A percentile compares a stretch with the other conserved stretches of the same genome.
phyloP scores from a whole-genome alignment of 2,888 invertebrate species.

The Amiota communis region DNA sequence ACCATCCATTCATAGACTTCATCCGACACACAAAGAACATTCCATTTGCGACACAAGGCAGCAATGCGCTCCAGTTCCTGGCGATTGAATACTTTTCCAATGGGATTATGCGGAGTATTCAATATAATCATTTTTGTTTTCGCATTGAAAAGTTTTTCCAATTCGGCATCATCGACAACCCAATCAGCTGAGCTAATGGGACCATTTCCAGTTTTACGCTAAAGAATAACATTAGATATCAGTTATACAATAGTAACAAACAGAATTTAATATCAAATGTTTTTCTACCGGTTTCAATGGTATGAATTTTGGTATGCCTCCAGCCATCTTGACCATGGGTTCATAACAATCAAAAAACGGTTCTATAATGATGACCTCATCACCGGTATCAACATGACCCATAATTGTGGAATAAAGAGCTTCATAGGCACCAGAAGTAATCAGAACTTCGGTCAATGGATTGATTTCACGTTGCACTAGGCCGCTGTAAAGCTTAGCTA shows the following conservation, averaged over 20 bases:
- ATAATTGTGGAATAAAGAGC: constrained; percentile 90
- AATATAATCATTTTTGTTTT: constrained; percentile 95
- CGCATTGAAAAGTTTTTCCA: constrained; percentile 84
- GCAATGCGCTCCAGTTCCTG: constrained; percentile 86
- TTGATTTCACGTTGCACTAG: constrained; percentile 85
- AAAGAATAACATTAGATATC: not conserved
- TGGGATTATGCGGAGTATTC: constrained; percentile 98
- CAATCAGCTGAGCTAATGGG: constrained; percentile 84
- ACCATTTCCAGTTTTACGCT: constrained; percentile 66
- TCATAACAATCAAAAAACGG: constrained; percentile 99
- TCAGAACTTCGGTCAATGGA: constrained; percentile 87
- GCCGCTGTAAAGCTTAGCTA: constrained; percentile 89
- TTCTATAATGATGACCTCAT: constrained; percentile 97
- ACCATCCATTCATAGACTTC: constrained; percentile 99
- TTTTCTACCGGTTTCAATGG: constrained; percentile 84
- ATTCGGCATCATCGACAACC: constrained; percentile 87
- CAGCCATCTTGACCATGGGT: constrained; percentile 92
- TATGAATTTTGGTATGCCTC: constrained; percentile 90
- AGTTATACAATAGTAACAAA: not conserved
- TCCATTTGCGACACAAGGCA: constrained; percentile 90
- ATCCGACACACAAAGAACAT: constrained; percentile 93
- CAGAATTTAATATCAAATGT: not conserved
- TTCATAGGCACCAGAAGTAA: constrained; percentile 96
- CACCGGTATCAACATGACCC: constrained; percentile 88
- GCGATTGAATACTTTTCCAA: constrained; percentile 85